Evolutionary conservation across 2,113 vertebrate species (phyloP).

Genomic region (Chaenogobius annularis): DNA sequence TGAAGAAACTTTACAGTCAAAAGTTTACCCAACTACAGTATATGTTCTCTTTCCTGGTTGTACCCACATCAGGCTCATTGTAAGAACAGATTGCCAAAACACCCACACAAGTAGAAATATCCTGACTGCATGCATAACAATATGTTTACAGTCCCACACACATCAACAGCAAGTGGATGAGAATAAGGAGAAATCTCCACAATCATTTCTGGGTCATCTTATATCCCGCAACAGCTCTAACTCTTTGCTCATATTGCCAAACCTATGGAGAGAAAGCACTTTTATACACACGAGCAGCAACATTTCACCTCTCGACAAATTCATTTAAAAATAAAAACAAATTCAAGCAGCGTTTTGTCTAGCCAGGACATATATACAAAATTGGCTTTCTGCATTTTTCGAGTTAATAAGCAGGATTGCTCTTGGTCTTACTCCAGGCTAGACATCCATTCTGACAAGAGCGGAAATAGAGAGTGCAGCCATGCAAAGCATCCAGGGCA

Average conservation of each 20-base stretch:
- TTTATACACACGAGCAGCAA: slow-evolving; percentile 36
- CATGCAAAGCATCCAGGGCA: slow-evolving; percentile 56
- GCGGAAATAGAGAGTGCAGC: slow-evolving; percentile 62
- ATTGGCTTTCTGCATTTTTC: slow-evolving; percentile 38
- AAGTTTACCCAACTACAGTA: too few relatives aligned
- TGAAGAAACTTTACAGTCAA: too few relatives aligned
- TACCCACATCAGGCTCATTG: too few relatives aligned
- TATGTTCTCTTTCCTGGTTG: too few relatives aligned
- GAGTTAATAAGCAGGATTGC: slow-evolving; percentile 53
- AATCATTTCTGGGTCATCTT: slow-evolving; percentile 59
- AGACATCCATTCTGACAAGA: slow-evolving; percentile 64
- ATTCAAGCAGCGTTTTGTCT: slow-evolving; percentile 35
- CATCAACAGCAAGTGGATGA: slow-evolving; percentile 14
- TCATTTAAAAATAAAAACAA: slow-evolving; percentile 31
- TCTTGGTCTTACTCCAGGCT: slow-evolving; percentile 49
- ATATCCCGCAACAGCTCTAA: slow-evolving; percentile 43
- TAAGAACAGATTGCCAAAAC: too few relatives aligned
- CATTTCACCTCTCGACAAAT: slow-evolving; percentile 35
- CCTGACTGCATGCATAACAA: not conserved
- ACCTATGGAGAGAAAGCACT: slow-evolving; percentile 48
- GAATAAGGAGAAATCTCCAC: slow-evolving; percentile 46
- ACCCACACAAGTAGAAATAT: too few relatives aligned
- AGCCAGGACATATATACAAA: slow-evolving; percentile 43
- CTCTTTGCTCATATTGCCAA: slow-evolving; percentile 48
- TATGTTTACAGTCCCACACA: not conserved